These are phyloP conservation scores for Characodon lateralis DNA, from an alignment of 2,797 vertebrate genomes.

Conservation along the genomic window DNA sequence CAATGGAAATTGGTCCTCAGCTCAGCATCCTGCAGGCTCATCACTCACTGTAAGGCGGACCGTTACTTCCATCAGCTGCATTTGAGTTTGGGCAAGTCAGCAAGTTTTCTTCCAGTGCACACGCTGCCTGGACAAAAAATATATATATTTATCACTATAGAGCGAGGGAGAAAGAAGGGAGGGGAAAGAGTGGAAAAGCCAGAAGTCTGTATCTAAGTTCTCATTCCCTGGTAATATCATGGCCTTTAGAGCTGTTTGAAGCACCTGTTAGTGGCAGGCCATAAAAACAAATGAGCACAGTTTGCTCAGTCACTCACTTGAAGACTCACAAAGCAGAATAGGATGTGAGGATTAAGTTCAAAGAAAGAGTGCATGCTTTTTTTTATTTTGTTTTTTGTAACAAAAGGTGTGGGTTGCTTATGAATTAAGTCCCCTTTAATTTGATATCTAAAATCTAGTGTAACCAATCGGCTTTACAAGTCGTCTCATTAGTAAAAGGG, in stretches of 20 bases:
- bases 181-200: conserved; percentile 42
- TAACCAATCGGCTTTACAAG: too few relatives aligned
- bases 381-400: too few relatives aligned
- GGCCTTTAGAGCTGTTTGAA: conserved; percentile 62
- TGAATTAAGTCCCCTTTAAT: too few relatives aligned
- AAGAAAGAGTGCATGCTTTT: background rate
- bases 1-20: conserved; percentile 68
- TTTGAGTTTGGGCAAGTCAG: conserved; percentile 79
- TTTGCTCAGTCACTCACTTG: conserved; percentile 34
- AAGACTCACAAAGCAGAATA: conserved; percentile 35
- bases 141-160: conserved; percentile 38
- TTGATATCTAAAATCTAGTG: too few relatives aligned
- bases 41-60: conserved; percentile 80
- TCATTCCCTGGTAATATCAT: conserved; percentile 60
- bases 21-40: conserved; percentile 82
- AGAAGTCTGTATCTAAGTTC: conserved; percentile 53
- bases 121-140: conserved; percentile 70
- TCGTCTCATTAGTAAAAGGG: too few relatives aligned
- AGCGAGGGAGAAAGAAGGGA: background rate
- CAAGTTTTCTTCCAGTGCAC: conserved; percentile 76
- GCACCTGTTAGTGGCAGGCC: conserved; percentile 51
- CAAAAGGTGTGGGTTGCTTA: too few relatives aligned
- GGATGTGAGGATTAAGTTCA: conserved; percentile 16
- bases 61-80: conserved; percentile 84
- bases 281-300: conserved; percentile 60